Conservation (phyloP, 2,888 invertebrate genomes). For the Apocheima hispidaria region DNA sequence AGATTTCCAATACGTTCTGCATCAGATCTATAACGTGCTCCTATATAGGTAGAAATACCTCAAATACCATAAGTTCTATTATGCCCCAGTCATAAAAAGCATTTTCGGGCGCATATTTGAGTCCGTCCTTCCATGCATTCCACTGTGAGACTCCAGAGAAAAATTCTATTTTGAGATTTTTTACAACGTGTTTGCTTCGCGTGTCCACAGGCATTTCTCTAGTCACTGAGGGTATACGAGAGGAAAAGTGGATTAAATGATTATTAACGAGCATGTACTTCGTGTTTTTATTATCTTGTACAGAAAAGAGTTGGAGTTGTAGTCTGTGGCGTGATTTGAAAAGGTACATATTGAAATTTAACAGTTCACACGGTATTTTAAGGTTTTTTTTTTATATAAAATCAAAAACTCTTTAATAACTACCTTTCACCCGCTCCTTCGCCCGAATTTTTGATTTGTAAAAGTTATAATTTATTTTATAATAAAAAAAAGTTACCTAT, state of each 20-base stretch:
- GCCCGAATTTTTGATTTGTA: too few species aligned
- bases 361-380: too few species aligned
- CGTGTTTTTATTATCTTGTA: conserved; percentile 4
- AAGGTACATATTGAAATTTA: too few species aligned
- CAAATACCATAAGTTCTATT: conserved; percentile 24
- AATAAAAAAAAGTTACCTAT: too few species aligned
- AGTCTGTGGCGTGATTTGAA: neutral
- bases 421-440: too few species aligned
- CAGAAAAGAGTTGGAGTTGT: neutral
- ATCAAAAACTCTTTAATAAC: too few species aligned
- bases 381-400: too few species aligned
- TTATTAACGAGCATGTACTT: conserved; percentile 5
- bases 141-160: conserved; percentile 25
- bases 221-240: conserved; percentile 5
- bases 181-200: conserved; percentile 43
- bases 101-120: conserved; percentile 32
- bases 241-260: conserved; percentile 17
- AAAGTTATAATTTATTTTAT: too few species aligned
- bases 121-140: conserved; percentile 27
- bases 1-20: neutral
- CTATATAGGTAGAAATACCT: conserved; percentile 12
- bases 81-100: conserved; percentile 24
- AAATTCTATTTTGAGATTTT: conserved; percentile 49
- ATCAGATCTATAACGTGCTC: conserved; percentile 11
- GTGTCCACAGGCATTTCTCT: conserved; percentile 33